phyloP scores from a whole-genome alignment of 2,113 vertebrate genomes.

The Rhinichthys klamathensis region DNA sequence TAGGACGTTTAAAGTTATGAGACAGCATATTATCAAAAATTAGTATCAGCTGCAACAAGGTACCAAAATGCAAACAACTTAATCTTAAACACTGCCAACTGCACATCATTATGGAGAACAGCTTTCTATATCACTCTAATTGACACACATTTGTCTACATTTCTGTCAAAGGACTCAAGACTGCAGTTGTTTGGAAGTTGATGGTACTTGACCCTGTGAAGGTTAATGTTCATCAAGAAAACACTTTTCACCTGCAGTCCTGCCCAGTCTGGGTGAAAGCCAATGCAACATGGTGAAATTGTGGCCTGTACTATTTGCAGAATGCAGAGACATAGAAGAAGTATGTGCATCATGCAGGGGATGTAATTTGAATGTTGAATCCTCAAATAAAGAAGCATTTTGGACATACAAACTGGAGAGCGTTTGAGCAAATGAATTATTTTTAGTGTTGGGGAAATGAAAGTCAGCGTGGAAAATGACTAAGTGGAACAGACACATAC shows the following conservation, averaged over 20 bases:
- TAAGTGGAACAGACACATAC: background rate
- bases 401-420: background rate
- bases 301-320: background rate
- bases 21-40: background rate
- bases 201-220: constrained; percentile 21
- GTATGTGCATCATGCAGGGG: background rate
- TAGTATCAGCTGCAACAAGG: background rate
- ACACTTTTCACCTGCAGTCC: constrained; percentile 38
- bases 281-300: background rate
- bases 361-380: background rate
- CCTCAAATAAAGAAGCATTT: background rate
- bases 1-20: background rate
- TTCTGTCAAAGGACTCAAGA: background rate
- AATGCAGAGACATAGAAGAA: background rate
- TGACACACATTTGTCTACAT: background rate
- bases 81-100: constrained; percentile 3
- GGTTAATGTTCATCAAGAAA: constrained; percentile 36
- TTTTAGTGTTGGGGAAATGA: background rate
- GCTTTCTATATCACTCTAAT: background rate
- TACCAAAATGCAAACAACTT: constrained; percentile 3
- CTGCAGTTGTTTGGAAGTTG: background rate
- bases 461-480: background rate
- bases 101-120: background rate
- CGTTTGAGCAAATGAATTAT: background rate
- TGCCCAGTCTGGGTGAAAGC: background rate